A percentile compares a stretch with the other conserved stretches of the same genome.
Conservation (phyloP, 2,113 vertebrate genomes). For the Zapus hudsonius region DNA sequence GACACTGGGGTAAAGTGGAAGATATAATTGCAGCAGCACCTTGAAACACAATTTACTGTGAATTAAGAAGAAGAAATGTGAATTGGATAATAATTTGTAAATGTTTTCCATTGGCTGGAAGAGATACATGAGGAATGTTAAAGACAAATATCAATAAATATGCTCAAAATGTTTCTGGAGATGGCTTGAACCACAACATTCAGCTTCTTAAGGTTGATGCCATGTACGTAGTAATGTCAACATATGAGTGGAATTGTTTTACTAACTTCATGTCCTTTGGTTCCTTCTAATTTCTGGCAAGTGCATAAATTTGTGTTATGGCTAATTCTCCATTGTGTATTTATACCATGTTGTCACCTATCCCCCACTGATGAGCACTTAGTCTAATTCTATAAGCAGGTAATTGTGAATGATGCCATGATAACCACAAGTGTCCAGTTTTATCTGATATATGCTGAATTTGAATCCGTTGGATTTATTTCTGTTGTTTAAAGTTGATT, state of each 20-base stretch:
- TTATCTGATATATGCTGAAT: too few species aligned
- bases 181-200: neutral
- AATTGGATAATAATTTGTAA: neutral
- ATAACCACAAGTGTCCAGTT: neutral
- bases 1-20: neutral
- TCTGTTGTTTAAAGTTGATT: too few species aligned
- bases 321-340: neutral
- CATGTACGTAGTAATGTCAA: accelerated
- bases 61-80: neutral
- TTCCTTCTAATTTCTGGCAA: neutral
- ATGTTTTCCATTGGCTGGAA: neutral
- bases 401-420: too few species aligned
- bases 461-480: neutral
- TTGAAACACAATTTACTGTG: neutral
- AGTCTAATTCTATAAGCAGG: too few species aligned
- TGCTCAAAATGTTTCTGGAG: neutral
- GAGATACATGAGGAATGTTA: neutral
- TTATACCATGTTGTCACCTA: neutral
- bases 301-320: neutral
- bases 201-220: neutral
- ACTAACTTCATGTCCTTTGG: neutral
- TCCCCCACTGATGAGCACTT: too few species aligned
- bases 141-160: neutral
- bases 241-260: neutral
- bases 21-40: neutral